These are phyloP conservation scores for Amblyjoppa fuscipennis DNA, from an alignment of 2,888 invertebrate genomes.

Conservation along the genomic window DNA sequence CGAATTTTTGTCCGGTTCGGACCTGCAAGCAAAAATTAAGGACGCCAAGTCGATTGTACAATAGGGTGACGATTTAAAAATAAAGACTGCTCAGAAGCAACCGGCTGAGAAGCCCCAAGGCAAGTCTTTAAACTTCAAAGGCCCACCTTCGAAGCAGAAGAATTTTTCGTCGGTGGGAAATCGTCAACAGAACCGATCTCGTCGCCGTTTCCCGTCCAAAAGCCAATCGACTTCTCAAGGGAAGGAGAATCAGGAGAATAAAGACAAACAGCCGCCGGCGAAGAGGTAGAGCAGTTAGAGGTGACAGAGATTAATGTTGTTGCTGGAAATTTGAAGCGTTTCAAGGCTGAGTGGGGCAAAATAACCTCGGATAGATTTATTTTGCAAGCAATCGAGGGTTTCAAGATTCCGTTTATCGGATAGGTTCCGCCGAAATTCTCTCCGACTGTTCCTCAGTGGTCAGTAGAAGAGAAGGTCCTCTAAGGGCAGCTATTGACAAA, in stretches of 20 bases:
- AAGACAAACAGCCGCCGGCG: constrained; percentile 2
- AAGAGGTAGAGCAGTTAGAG: background rate
- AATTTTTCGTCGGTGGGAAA: constrained; percentile 19
- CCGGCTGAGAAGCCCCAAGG: background rate
- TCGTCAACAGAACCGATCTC: background rate
- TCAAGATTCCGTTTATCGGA: background rate
- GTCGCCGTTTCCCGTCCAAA: background rate
- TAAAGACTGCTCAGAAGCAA: constrained; percentile 3
- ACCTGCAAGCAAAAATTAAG: constrained; percentile 36
- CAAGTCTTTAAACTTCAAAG: constrained; percentile 44
- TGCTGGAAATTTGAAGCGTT: constrained; percentile 6
- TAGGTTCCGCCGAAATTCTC: background rate
- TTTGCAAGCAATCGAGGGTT: constrained; percentile 1
- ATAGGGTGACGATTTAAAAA: constrained; percentile 47
- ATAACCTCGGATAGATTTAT: constrained; percentile 5
- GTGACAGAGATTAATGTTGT: background rate
- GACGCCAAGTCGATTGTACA: constrained; percentile 41
- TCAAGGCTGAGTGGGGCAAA: constrained; percentile 7
- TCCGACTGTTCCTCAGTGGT: background rate
- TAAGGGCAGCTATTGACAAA: constrained; percentile 1
- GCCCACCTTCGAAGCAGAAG: constrained; percentile 31
- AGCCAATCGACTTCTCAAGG: no score
- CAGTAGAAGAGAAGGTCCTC: background rate
- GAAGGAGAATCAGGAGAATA: background rate
- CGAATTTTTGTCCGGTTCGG: constrained; percentile 37